These are phyloP conservation scores for Plusia festucae DNA, from an alignment of 2,888 invertebrate genomes.

Conservation along the genomic window DNA sequence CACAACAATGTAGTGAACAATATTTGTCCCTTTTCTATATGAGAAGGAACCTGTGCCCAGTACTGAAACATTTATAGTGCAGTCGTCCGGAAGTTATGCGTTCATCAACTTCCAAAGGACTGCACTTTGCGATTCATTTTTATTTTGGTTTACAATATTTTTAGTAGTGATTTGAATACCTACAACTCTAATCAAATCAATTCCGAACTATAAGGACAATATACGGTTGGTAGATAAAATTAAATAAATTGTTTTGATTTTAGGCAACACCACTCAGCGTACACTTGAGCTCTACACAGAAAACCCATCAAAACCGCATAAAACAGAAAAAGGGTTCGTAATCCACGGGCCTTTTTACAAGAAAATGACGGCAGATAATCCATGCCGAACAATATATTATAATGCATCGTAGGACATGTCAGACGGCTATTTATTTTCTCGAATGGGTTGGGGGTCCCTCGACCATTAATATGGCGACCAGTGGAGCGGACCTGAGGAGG, in stretches of 20 bases:
- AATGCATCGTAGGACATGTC: slow-evolving; percentile 84
- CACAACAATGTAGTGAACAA: too few relatives aligned
- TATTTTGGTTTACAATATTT: too few relatives aligned
- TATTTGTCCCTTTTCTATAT: too few relatives aligned
- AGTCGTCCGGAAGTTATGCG: too few relatives aligned
- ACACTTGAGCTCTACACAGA: slow-evolving; percentile 38
- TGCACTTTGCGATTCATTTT: too few relatives aligned
- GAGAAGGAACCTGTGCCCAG: too few relatives aligned
- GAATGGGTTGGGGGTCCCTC: slow-evolving; percentile 73
- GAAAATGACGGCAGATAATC: slow-evolving; percentile 77
- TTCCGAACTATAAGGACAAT: neutral
- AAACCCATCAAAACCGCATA: slow-evolving; percentile 49
- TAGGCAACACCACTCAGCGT: slow-evolving; percentile 23
- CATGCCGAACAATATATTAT: slow-evolving; percentile 79
- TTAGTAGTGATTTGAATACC: neutral
- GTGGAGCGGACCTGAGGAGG: slow-evolving; percentile 76
- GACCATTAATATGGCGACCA: slow-evolving; percentile 85
- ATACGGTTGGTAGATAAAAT: neutral
- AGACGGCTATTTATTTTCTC: slow-evolving; percentile 82
- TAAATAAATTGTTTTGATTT: slow-evolving; percentile 24
- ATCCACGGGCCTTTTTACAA: slow-evolving; percentile 61
- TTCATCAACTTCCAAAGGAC: too few relatives aligned
- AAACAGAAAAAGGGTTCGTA: slow-evolving; percentile 52
- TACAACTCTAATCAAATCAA: neutral
- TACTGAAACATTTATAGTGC: too few relatives aligned